A percentile compares a stretch with the other conserved stretches of the same genome.
phyloP scores from a whole-genome alignment of 1,140 invertebrate species.

The Ips nitidus region DNA sequence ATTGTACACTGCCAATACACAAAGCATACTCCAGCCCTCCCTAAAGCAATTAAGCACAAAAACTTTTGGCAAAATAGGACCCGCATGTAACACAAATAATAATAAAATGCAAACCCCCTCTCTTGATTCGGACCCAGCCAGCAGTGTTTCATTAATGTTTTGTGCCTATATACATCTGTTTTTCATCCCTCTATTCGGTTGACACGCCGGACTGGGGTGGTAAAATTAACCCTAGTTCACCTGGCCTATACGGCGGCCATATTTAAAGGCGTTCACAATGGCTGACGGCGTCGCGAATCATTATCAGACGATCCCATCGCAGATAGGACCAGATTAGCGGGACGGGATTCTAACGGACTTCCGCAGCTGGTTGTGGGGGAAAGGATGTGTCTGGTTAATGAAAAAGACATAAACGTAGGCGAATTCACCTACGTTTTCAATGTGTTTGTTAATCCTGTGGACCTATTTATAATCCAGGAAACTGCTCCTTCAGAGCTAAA shows the following conservation, averaged over 20 bases:
- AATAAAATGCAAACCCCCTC: constrained; percentile 28
- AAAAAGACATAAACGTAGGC: no score
- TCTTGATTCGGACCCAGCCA: not conserved
- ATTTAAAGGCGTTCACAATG: constrained; percentile 46
- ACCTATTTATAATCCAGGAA: no score
- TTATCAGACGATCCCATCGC: constrained; percentile 48
- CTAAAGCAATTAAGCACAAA: constrained; percentile 1
- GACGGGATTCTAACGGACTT: constrained; percentile 49
- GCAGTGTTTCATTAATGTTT: constrained; percentile 27
- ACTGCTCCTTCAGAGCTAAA: no score
- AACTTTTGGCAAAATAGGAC: constrained; percentile 23
- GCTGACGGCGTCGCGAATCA: constrained; percentile 39
- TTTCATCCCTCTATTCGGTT: constrained; percentile 33
- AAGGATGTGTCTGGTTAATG: constrained; percentile 7
- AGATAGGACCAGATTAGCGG: constrained; percentile 47
- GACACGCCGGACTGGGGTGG: constrained; percentile 34
- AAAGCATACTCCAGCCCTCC: constrained; percentile 7
- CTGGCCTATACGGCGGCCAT: constrained; percentile 41
- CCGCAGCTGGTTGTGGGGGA: constrained; percentile 45
- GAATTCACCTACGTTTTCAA: no score
- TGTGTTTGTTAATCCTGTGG: no score
- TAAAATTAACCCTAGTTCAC: constrained; percentile 38
- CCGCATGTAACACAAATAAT: constrained; percentile 11
- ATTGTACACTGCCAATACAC: not conserved
- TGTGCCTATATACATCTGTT: constrained; percentile 37